These are phyloP conservation scores for Orientallactaga bullata DNA, from an alignment of 2,113 vertebrate species.

Conservation along the genomic window DNA sequence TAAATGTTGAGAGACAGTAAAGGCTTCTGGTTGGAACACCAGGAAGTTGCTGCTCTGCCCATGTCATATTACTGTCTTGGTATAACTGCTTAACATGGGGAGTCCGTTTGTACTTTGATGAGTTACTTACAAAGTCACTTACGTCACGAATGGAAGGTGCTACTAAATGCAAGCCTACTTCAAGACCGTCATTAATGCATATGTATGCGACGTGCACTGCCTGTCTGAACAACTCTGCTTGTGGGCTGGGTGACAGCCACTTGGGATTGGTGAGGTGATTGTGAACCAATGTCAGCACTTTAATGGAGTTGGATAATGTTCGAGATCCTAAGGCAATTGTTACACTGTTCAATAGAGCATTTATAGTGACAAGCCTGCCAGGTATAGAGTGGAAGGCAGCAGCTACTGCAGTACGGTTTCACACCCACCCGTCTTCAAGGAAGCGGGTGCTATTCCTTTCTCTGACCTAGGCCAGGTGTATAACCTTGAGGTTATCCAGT, in stretches of 20 bases:
- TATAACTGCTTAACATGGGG: not conserved
- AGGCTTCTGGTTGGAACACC: not conserved
- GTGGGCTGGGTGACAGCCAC: not conserved
- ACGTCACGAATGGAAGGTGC: not conserved
- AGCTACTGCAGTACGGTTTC: not conserved
- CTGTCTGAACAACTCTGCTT: not conserved
- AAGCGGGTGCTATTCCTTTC: not conserved
- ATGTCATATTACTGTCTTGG: not conserved
- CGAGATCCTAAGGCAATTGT: not conserved
- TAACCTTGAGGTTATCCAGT: not conserved
- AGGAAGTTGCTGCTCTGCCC: not conserved
- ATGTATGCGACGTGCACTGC: not conserved
- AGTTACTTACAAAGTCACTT: not conserved
- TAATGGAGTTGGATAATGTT: not conserved
- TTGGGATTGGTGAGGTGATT: not conserved
- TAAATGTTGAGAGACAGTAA: not conserved
- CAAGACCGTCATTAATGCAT: fast-evolving
- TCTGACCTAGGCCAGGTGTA: not conserved
- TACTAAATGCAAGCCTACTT: not conserved
- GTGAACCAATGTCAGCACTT: not conserved
- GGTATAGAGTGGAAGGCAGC: too few relatives aligned
- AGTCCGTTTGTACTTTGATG: not conserved
- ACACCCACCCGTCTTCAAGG: not conserved
- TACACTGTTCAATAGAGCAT: not conserved
- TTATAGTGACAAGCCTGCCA: not conserved